A percentile compares a stretch with the other conserved stretches of the same genome.
Evolutionary conservation across 1,140 invertebrate genomes (phyloP).

Genomic region (Coenobita brevimanus): DNA sequence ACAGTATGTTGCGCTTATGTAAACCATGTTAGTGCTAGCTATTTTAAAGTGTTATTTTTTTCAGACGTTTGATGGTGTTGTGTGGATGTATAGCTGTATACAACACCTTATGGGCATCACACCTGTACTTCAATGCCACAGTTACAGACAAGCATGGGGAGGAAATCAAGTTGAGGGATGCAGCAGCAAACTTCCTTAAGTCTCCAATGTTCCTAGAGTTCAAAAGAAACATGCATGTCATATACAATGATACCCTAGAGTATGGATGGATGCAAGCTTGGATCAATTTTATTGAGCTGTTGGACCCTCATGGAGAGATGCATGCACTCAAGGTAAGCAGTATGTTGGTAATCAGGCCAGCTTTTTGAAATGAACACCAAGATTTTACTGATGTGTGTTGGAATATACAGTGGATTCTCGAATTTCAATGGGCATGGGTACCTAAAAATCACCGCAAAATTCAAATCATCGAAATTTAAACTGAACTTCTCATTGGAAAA

Average conservation of each 20-base stretch:
- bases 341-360: no score
- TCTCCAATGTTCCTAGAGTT: conserved; percentile 87
- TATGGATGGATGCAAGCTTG: conserved; percentile 88
- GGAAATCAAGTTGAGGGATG: conserved; percentile 89
- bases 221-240: conserved; percentile 82
- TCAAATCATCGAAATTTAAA: no score
- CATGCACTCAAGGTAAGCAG: conserved; percentile 87
- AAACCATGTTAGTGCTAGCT: no score
- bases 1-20: no score
- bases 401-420: no score
- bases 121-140: conserved; percentile 91
- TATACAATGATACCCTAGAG: conserved; percentile 83
- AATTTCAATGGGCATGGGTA: no score
- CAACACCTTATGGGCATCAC: conserved; percentile 82
- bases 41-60: conserved; percentile 14
- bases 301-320: conserved; percentile 90
- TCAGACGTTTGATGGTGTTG: conserved; percentile 75
- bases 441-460: no score
- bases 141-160: conserved; percentile 90
- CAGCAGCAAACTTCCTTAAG: conserved; percentile 90
- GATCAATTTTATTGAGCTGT: conserved; percentile 87
- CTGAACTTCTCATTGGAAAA: no score
- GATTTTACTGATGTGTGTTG: no score
- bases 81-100: conserved; percentile 81
- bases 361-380: no score